Evolutionary conservation across 30 jellyfish, hydroid and myxozoan genomes (phyloP), one percentile per base, ranked within the genome.

Genomic region (Nemopilema nomurai): DNA sequence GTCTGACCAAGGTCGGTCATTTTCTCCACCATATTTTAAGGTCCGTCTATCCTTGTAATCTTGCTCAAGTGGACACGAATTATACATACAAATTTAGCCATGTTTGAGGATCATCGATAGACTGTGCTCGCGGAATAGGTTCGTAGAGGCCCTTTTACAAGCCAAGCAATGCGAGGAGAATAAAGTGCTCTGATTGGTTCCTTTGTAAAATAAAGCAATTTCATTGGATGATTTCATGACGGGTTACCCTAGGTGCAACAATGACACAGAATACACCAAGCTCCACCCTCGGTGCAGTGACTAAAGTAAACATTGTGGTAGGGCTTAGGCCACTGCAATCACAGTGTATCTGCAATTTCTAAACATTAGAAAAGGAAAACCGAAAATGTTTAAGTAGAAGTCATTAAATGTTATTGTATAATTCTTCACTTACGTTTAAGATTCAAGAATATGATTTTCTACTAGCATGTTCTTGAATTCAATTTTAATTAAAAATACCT

Each of bases 21-120:
- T 89, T 93, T 93, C 88, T 93, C 97, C 87, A 93, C 98, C 98
- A 93, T 93, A 88, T 90, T 90, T 85, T 82, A 85, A 68, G 94
- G 88, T 76, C 49, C 83, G 73, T 69, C 33, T 57, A 31, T 30
- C 76, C 76, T 85, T 62, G 72, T 57, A 51, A 25, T 16, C 41
- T 78, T 66, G 87, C 65, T 65, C 31, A 67, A 67, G 50, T 18
- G 87, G 64, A 21, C 16, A 76, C 80, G 79, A 24, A 23, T 26
- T 62, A 8, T 63, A 41, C 20, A 31, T 4, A 64, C 21, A 78
- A 28, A 25, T 78, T 33, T 63, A 65, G 86, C 96, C 90, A 91
- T 85, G 67, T 26, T 78, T 74, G 73, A 78, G 73, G 79, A 70
- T 72, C 92, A 72, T 72, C 74, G 68, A 30, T 70, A 76, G 65